Evolutionary conservation across 1,140 invertebrate genomes (phyloP).

Genomic region (Leptoteleia sp.): DNA sequence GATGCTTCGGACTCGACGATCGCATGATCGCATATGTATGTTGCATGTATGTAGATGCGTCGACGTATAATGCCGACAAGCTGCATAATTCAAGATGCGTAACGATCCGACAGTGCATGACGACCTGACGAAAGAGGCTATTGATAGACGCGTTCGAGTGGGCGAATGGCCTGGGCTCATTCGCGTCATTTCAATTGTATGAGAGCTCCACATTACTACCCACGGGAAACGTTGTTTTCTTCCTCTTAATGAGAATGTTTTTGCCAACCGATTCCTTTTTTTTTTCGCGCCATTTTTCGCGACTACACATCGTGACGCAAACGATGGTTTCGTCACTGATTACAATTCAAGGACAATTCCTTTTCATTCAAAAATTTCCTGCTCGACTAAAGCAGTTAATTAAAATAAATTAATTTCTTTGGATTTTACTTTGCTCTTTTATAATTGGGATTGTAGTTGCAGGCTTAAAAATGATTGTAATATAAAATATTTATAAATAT

Average conservation of each 20-base stretch:
- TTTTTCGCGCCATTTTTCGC: too few relatives aligned
- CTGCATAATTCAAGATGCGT: conserved; percentile 66
- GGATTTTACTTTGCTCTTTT: too few relatives aligned
- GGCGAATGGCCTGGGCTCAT: conserved; percentile 52
- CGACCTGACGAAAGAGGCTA: conserved; percentile 75
- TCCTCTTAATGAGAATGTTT: conserved; percentile 12
- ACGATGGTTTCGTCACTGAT: too few relatives aligned
- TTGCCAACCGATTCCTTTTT: too few relatives aligned
- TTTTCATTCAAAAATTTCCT: too few relatives aligned
- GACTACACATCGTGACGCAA: too few relatives aligned
- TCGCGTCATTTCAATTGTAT: conserved; percentile 58
- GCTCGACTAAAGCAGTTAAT: too few relatives aligned
- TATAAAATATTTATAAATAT: too few relatives aligned
- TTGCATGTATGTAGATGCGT: conserved; percentile 55
- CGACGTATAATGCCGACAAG: conserved; percentile 54
- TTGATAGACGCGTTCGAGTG: conserved; percentile 70
- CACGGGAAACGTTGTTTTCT: conserved; percentile 28
- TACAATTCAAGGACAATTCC: too few relatives aligned
- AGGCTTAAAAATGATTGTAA: too few relatives aligned
- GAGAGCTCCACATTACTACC: conserved; percentile 46
- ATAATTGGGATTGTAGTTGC: too few relatives aligned
- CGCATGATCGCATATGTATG: conserved; percentile 54
- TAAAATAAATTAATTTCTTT: too few relatives aligned
- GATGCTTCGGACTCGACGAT: conserved; percentile 45
- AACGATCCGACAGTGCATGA: conserved; percentile 71